phyloP scores from a whole-genome alignment of 92 coral and sea anemone genomes.

The Palythoa heliodiscus region DNA sequence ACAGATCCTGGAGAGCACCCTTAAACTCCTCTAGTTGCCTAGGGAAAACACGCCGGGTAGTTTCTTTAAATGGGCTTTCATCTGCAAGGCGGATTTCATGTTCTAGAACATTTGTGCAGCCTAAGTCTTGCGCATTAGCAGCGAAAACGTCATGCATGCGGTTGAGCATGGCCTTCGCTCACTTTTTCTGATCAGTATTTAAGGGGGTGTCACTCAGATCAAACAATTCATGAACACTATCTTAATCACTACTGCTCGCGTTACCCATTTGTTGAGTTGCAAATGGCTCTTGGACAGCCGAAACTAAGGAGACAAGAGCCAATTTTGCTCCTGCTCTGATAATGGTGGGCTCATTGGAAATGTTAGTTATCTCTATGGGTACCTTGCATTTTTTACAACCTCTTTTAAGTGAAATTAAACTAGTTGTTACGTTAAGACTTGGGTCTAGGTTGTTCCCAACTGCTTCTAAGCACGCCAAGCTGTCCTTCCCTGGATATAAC shows the following conservation, averaged over 20 bases:
- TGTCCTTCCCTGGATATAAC: conserved; percentile 23
- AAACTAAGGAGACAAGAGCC: conserved; percentile 1
- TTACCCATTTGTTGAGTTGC: neutral
- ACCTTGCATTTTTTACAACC: conserved; percentile 7
- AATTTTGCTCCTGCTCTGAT: neutral
- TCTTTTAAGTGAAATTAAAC: conserved; percentile 12
- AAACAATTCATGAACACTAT: neutral
- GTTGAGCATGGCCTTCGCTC: neutral
- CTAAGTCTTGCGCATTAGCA: too few relatives aligned
- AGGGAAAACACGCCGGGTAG: conserved; percentile 28
- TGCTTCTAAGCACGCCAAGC: conserved; percentile 18
- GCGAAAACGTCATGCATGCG: neutral
- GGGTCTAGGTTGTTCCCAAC: conserved; percentile 12
- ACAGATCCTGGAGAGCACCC: conserved; percentile 9
- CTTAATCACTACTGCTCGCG: neutral
- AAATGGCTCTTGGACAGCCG: conserved; percentile 3
- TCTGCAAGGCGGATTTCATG: too few relatives aligned
- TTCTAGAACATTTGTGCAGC: too few relatives aligned
- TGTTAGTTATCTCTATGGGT: conserved; percentile 26
- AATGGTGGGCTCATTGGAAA: neutral
- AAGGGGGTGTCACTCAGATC: conserved; percentile 1
- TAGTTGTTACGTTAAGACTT: conserved; percentile 11
- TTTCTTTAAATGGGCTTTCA: conserved; percentile 22
- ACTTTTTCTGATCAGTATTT: neutral
- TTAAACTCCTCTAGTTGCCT: conserved; percentile 34